A percentile compares a stretch with the other conserved stretches of the same genome.
Conservation (phyloP, 2,888 invertebrate genomes). For the Proisotoma minuta region DNA sequence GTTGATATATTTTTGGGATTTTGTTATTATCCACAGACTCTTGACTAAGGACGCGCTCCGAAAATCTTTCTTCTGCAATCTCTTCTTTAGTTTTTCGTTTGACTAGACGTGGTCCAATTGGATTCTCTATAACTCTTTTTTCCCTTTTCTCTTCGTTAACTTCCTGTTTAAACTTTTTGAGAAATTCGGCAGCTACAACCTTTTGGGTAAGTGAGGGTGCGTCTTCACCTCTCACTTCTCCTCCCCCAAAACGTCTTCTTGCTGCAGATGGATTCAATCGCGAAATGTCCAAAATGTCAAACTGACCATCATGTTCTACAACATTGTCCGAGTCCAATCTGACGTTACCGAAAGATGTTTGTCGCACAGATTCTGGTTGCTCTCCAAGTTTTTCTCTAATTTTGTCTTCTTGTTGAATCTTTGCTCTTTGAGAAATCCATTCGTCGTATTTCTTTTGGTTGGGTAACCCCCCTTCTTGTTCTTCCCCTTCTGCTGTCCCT, state of each 20-base stretch:
- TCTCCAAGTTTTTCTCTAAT: not conserved
- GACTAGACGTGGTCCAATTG: not conserved
- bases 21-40: constrained; percentile 10
- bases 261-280: not conserved
- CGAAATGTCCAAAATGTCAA: not conserved
- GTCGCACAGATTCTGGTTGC: constrained; percentile 10
- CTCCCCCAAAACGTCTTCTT: not conserved
- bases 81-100: not conserved
- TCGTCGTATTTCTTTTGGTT: constrained; percentile 11
- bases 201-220: not conserved
- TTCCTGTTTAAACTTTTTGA: not conserved
- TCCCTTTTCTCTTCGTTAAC: not conserved
- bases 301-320: constrained; percentile 7
- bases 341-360: constrained; percentile 18
- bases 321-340: constrained; percentile 28
- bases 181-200: not conserved
- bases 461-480: not conserved
- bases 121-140: constrained; percentile 2
- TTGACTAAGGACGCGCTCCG: not conserved
- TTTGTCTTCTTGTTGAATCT: not conserved
- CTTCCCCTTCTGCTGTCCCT: not conserved
- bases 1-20: constrained; percentile 32
- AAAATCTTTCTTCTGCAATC: not conserved
- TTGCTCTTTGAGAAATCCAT: constrained; percentile 16
- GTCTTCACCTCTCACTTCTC: not conserved